phyloP scores from a whole-genome alignment of 2,113 vertebrate species.

The Dissostichus mawsoni region DNA sequence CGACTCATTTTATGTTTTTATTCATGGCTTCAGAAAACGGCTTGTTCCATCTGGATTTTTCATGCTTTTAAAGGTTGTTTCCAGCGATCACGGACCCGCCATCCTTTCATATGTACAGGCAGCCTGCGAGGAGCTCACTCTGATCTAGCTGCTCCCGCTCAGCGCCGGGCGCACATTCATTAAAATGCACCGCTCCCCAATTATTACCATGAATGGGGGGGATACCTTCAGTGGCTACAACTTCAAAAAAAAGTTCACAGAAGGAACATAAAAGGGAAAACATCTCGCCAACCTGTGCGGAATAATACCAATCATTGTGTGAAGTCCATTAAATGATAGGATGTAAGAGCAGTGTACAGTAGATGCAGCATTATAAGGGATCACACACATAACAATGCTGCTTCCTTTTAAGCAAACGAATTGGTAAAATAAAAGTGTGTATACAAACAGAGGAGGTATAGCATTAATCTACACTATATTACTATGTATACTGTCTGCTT shows the following conservation, averaged over 20 bases:
- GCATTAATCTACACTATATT: constrained; percentile 2
- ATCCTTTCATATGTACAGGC: constrained; percentile 59
- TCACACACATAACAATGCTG: background rate
- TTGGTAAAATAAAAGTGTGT: constrained; percentile 18
- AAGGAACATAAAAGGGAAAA: constrained; percentile 30
- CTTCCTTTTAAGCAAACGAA: constrained; percentile 41
- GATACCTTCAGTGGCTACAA: constrained; percentile 49
- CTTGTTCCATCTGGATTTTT: constrained; percentile 33
- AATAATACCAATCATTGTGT: constrained; percentile 38
- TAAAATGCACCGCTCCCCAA: constrained; percentile 58
- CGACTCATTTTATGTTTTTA: constrained; percentile 42
- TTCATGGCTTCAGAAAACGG: constrained; percentile 38
- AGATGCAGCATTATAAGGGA: constrained; percentile 11
- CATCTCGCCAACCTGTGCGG: background rate
- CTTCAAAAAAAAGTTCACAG: constrained; percentile 45
- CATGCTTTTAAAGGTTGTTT: constrained; percentile 24
- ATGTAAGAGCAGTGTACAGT: background rate
- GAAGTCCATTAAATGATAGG: background rate
- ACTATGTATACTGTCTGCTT: background rate
- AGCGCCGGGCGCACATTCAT: constrained; percentile 32
- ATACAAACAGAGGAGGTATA: background rate
- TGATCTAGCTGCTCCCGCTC: constrained; percentile 58
- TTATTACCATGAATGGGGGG: constrained; percentile 66
- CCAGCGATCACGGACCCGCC: background rate
- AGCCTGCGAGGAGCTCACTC: constrained; percentile 35